Evolutionary conservation across 2,113 vertebrate genomes (phyloP), one percentile per base, ranked within the genome.

Genomic region (Clarias magur): DNA sequence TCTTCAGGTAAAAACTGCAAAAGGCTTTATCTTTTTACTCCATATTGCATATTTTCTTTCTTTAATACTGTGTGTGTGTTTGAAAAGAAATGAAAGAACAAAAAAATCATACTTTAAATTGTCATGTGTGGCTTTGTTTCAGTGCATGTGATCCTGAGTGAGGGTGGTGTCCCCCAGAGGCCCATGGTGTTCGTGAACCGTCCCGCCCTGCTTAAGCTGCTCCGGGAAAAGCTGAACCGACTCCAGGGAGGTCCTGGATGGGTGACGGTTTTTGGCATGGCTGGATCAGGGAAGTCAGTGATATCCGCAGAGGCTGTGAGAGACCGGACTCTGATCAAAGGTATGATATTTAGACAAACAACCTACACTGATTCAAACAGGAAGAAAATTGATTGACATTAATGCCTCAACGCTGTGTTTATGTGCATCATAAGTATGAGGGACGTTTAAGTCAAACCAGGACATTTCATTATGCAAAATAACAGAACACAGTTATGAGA

Each of bases 251-350:
- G 95, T 3, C 88, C 97, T 0, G 98, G 98, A 4, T 99, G 98
- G 98, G 95, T 99, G 80, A 96, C 96, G 0, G 93, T 99, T 25
- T 97, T 96, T 85, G 98, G 98, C 82, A 99, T 99, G 98, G 98
- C 98, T 25, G 98, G 98, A 80, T 99, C 97, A 8, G 98, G 98
- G 10, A 99, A 99, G 92, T 97, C 98, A n/a, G 96, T 99, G 70
- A 91, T 99, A 90, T 96, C 98, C 82, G 97, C 98, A 13, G 98
- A 99, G 93, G 96, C 96, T 23, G 95, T 97, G 88, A 93, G 98
- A 85, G 94, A 99, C 91, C 95, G 95, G 27, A 85, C 38, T 0
- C 91, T 99, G 87, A 93, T 99, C 68, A 93, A 95, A 94, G 96
- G 98, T 99, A 94, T 62, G 21, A 4, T 7, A 48, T 30, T 19